phyloP scores from a whole-genome alignment of 2,888 invertebrate species.

The Himalopsyche japonica region DNA sequence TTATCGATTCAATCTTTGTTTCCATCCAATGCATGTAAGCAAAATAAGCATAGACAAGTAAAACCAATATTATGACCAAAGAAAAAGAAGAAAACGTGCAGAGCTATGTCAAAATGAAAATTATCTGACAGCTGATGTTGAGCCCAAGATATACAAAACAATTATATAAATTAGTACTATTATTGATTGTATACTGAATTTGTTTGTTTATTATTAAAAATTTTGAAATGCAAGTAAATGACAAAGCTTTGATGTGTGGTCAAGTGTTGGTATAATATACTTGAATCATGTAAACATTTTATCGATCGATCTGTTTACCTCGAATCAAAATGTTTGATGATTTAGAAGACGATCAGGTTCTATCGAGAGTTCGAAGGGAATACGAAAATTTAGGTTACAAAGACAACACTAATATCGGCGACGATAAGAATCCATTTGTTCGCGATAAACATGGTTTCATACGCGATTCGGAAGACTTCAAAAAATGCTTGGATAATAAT shows the following conservation, averaged over 20 bases:
- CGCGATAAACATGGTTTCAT: slow-evolving; percentile 16
- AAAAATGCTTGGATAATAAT: neutral
- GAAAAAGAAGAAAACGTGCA: too few relatives aligned
- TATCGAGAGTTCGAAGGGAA: slow-evolving; percentile 8
- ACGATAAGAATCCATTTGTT: slow-evolving; percentile 9
- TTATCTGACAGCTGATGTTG: neutral
- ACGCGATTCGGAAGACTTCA: neutral
- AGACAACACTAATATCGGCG: slow-evolving; percentile 4
- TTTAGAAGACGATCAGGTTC: neutral
- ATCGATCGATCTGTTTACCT: neutral
- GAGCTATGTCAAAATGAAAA: neutral
- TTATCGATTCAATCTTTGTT: too few relatives aligned
- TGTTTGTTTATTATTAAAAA: too few relatives aligned
- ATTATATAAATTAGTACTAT: too few relatives aligned
- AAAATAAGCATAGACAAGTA: too few relatives aligned
- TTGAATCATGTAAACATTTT: neutral
- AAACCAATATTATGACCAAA: neutral
- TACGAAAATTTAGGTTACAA: slow-evolving; percentile 24
- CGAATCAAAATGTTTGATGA: neutral
- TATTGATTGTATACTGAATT: too few relatives aligned
- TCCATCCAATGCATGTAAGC: too few relatives aligned
- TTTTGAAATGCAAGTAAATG: neutral
- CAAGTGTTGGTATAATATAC: neutral
- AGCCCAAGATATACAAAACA: neutral
- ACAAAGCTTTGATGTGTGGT: neutral